Evolutionary conservation across 1,140 invertebrate species (phyloP).

Genomic region (Dysdera silvatica): DNA sequence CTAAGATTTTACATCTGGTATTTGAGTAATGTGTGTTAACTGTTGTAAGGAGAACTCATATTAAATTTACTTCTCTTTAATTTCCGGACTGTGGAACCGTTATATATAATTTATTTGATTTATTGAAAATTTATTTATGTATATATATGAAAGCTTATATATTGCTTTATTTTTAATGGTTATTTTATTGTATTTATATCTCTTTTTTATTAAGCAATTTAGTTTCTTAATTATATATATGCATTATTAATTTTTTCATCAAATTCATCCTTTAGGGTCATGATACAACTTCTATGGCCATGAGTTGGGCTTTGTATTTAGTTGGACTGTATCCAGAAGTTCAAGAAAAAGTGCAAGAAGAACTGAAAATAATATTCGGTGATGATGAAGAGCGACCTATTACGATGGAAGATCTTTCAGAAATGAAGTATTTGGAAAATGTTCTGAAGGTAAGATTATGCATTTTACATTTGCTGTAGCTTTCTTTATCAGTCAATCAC

Average conservation of each 20-base stretch:
- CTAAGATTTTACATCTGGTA: no score
- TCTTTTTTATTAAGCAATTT: no score
- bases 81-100: no score
- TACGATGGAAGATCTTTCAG: slow-evolving; percentile 41
- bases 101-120: no score
- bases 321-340: slow-evolving; percentile 40
- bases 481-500: not conserved
- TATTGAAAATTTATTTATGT: no score
- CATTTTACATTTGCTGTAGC: not conserved
- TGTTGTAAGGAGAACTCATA: no score
- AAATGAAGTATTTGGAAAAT: slow-evolving; percentile 42
- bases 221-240: not conserved
- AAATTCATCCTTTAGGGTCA: slow-evolving; percentile 16
- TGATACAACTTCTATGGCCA: slow-evolving; percentile 30
- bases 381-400: slow-evolving; percentile 33
- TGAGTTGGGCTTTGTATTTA: slow-evolving; percentile 38
- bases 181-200: no score
- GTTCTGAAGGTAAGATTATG: slow-evolving; percentile 53
- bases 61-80: no score
- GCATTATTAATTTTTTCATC: not conserved
- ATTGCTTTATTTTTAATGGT: no score
- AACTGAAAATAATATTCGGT: slow-evolving; percentile 37
- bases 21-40: no score
- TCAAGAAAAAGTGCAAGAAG: slow-evolving; percentile 41
- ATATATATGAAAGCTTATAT: no score